Percentiles rank a stretch among this genome's conserved stretches.
phyloP scores from a whole-genome alignment of 2,113 vertebrate species.

The Sinocyclocheilus maitianheensis region DNA sequence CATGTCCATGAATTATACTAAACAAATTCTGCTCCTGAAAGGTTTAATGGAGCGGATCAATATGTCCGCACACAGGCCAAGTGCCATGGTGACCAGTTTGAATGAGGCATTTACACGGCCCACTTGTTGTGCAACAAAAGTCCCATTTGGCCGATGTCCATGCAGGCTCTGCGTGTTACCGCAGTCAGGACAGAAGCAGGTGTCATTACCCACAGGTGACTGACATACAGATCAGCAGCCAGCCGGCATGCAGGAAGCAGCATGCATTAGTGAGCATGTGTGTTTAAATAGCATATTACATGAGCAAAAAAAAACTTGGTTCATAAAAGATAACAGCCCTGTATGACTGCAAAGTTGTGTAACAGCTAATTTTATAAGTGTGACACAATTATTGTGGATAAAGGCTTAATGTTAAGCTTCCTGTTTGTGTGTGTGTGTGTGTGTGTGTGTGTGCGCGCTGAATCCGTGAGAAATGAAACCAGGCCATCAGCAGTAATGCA shows the following conservation, averaged over 20 bases:
- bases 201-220: slow-evolving; percentile 7
- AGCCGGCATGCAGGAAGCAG: not conserved
- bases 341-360: not conserved
- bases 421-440: not conserved
- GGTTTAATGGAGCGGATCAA: not conserved
- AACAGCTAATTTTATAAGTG: slow-evolving; percentile 26
- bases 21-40: not conserved
- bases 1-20: not conserved
- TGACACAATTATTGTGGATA: not conserved
- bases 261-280: not conserved
- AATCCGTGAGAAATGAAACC: slow-evolving; percentile 5
- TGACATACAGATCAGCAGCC: not conserved
- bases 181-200: slow-evolving; percentile 14
- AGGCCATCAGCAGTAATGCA: slow-evolving; percentile 2
- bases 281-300: not conserved
- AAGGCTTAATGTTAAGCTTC: slow-evolving; percentile 3
- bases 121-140: slow-evolving; percentile 25
- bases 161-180: not conserved
- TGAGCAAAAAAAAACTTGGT: not conserved
- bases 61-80: not conserved
- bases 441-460: not conserved
- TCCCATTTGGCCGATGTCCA: slow-evolving; percentile 18
- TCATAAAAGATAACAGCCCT: not conserved
- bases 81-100: not conserved
- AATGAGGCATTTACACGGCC: not conserved